A percentile compares a stretch with the other conserved stretches of the same genome.
phyloP scores from a whole-genome alignment of 2,888 invertebrate species.

The Myopa testacea region DNA sequence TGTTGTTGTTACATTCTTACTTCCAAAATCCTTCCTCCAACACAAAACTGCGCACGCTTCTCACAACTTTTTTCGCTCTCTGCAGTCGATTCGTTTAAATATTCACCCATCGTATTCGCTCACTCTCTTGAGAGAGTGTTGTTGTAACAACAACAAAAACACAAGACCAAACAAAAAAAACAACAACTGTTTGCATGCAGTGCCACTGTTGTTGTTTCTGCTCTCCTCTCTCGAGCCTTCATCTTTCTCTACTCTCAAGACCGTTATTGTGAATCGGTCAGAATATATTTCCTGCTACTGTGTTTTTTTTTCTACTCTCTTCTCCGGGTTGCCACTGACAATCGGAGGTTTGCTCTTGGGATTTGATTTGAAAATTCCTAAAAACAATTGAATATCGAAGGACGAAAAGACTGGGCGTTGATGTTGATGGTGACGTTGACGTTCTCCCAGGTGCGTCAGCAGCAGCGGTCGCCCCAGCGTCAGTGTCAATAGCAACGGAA shows the following conservation, averaged over 20 bases:
- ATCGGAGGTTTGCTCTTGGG: slow-evolving; percentile 38
- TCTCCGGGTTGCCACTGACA: slow-evolving; percentile 46
- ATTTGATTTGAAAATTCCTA: slow-evolving; percentile 46
- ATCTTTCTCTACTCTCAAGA: no score
- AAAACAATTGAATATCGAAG: slow-evolving; percentile 39
- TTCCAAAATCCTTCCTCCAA: slow-evolving; percentile 10
- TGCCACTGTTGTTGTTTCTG: slow-evolving; percentile 38
- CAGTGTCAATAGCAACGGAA: no score
- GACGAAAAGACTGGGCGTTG: background rate
- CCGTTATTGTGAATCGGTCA: no score
- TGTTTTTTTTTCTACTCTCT: background rate
- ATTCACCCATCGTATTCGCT: background rate
- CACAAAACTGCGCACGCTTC: slow-evolving; percentile 9
- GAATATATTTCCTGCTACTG: background rate
- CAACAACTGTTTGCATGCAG: background rate
- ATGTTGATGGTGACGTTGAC: background rate
- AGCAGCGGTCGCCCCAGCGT: slow-evolving; percentile 11
- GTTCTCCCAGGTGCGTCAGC: no score
- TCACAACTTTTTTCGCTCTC: slow-evolving; percentile 1
- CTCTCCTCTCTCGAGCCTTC: background rate
- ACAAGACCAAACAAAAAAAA: slow-evolving; percentile 30
- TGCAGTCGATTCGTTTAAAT: slow-evolving; percentile 19
- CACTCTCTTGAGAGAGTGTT: background rate
- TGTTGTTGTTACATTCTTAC: background rate
- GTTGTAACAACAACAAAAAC: slow-evolving; percentile 34